Evolutionary conservation across 2,888 invertebrate species (phyloP), one percentile per base, ranked within the genome.

Genomic region (Orchesella flavescens): DNA sequence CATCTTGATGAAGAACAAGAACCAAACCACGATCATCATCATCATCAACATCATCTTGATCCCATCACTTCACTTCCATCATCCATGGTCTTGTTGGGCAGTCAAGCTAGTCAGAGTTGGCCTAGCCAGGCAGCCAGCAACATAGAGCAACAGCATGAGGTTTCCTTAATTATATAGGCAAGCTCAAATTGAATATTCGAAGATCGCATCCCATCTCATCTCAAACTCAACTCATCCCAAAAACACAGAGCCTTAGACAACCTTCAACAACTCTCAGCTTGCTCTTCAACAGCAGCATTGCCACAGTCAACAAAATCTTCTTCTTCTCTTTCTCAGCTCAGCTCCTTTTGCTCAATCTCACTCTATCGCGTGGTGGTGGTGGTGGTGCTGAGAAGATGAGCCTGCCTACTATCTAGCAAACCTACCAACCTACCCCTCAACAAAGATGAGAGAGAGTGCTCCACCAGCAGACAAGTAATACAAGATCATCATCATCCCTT

Each of bases 91-190:
- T 65, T 57, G 19, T 44, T 75, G 81, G 75, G 81, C 61, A 81
- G 81, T 81, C 81, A 81, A 81, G 81, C 81, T 81, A 81, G 59
- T 81, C 68, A 46, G 24, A 59, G 81, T 81, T 81, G 75, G 81
- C 74, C 81, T 81, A 81, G 81, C 81, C 81, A 73, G 73, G 49
- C 53, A 74, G 44, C n/a, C n/a, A n/a, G n/a, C n/a, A n/a, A n/a
- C n/a, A n/a, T n/a, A n/a, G n/a, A n/a, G n/a, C 66, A 69, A 74
- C 59, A 74, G 61, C 65, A 74, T 66, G 73, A 66, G 75, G 61
- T 68, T 57, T 80, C 66, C 80, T 75, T 81, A 81, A 81, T 81
- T 81, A 81, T 81, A 81, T 81, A 81, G 81, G 71, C 68, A 81
- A 69, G 81, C 69, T 57, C 59, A 75, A 57, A 15, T 65, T 24